Evolutionary conservation across 1,140 invertebrate species (phyloP).

Genomic region (Acromyrmex charruanus): DNA sequence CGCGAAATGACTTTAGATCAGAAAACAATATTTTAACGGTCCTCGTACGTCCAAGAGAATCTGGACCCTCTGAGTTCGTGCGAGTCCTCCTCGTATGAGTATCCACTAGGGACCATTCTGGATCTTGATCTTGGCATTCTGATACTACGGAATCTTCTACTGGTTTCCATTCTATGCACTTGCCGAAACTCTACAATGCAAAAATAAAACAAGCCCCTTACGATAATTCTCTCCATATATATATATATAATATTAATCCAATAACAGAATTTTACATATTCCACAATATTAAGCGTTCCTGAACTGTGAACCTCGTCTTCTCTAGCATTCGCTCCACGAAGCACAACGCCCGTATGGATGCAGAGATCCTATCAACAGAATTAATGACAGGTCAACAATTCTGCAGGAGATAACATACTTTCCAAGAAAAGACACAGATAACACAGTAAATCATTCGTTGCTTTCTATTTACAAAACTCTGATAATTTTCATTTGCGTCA

Average conservation of each 20-base stretch:
- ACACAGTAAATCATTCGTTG: too few relatives aligned
- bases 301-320: constrained; percentile 85
- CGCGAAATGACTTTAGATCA: constrained; percentile 90
- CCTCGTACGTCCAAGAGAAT: constrained; percentile 87
- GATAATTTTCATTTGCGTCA: too few relatives aligned
- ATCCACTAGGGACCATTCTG: constrained; percentile 93
- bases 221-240: too few relatives aligned
- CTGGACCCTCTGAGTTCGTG: constrained; percentile 86
- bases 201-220: constrained; percentile 13
- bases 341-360: constrained; percentile 84
- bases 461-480: too few relatives aligned
- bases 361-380: constrained; percentile 83
- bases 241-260: too few relatives aligned
- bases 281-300: constrained; percentile 85
- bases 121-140: constrained; percentile 91
- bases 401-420: background rate
- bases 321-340: constrained; percentile 80
- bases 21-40: constrained; percentile 89
- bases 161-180: constrained; percentile 93
- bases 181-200: constrained; percentile 84
- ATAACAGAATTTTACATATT: constrained; percentile 82
- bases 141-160: constrained; percentile 91
- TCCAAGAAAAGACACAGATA: too few relatives aligned
- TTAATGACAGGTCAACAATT: background rate
- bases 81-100: constrained; percentile 88